These are phyloP conservation scores for Epicauta chinensis DNA, from an alignment of 1,140 invertebrate genomes.

Conservation along the genomic window DNA sequence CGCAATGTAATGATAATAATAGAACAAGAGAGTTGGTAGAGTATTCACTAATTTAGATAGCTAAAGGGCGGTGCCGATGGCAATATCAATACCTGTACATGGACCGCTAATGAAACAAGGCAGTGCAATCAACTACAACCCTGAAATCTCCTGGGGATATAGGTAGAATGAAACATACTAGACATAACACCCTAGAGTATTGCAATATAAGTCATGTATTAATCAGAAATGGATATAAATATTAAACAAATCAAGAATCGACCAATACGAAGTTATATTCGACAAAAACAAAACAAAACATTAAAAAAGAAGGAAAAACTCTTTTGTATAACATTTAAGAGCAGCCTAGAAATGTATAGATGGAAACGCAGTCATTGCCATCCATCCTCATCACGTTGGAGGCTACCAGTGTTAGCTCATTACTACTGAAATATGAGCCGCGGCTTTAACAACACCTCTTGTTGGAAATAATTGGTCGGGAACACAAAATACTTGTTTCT, in stretches of 20 bases:
- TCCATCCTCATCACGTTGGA: slow-evolving; percentile 29
- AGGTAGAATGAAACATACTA: slow-evolving; percentile 6
- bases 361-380: slow-evolving; percentile 12
- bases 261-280: too few species aligned
- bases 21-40: background rate
- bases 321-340: slow-evolving; percentile 7
- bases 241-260: background rate
- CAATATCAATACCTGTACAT: slow-evolving; percentile 25
- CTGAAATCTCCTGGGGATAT: slow-evolving; percentile 13
- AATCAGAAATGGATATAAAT: background rate
- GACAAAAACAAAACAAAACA: too few species aligned
- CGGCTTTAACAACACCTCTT: slow-evolving; percentile 37
- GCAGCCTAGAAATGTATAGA: slow-evolving; percentile 8
- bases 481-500: slow-evolving; percentile 36
- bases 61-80: slow-evolving; percentile 21
- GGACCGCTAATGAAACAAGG: slow-evolving; percentile 28
- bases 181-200: slow-evolving; percentile 7
- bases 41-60: slow-evolving; percentile 25
- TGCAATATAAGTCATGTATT: background rate
- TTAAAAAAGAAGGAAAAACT: slow-evolving; percentile 1
- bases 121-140: slow-evolving; percentile 22
- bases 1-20: slow-evolving; percentile 7
- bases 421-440: slow-evolving; percentile 35
- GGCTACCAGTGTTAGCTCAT: slow-evolving; percentile 36
- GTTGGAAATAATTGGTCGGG: slow-evolving; percentile 36